Evolutionary conservation across 2,113 vertebrate genomes (phyloP), one percentile per base, ranked within the genome.

Genomic region (Dromiciops gliroides): DNA sequence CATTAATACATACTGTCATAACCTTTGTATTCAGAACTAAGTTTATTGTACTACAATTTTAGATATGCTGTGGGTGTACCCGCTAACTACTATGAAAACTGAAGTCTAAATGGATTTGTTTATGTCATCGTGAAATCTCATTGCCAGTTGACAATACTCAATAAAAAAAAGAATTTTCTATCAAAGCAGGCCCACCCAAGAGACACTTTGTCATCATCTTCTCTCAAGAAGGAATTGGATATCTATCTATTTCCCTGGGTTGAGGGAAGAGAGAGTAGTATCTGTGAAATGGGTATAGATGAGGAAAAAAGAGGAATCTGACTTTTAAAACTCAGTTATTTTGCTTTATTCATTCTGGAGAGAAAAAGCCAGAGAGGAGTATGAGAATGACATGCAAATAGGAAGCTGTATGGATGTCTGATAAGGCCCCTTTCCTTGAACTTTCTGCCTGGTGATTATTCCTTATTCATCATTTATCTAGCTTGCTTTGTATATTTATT

Each of bases 1-100:
- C 93, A 94, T 97, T 97, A 96, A 98, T 92, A 96, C 91, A 94
- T 51, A 19, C 93, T 92, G 94, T 95, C 95, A 95, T 92, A 95
- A 96, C 95, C 95, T 97, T 94, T 92, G 89, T 93, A 52, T 94
- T 93, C 90, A 95, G 53, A 1, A 96, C 26, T 19, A 75, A 89
- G 91, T 93, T 93, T 92, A 48, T 50, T 89, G 28, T 47, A 96
- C 92, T 95, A 93, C 93, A 92, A 92, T 93, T 93, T 94, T 51
- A 12, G 3, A 51, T 37, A 90, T 31, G 25, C 24, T 26, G 50
- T 24, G 51, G 92, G 53, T 47, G 89, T 75, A 12, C 49, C 51
- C 37, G 37, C 0, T 47, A 89, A 48, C 48, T 91, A 37, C 24
- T 51, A 0, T 0, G 47, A 26, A 90, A 10, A 26, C 1, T 0